Evolutionary conservation across 2,113 vertebrate species (phyloP), one percentile per base, ranked within the genome.

Genomic region (Recurvirostra avosetta): DNA sequence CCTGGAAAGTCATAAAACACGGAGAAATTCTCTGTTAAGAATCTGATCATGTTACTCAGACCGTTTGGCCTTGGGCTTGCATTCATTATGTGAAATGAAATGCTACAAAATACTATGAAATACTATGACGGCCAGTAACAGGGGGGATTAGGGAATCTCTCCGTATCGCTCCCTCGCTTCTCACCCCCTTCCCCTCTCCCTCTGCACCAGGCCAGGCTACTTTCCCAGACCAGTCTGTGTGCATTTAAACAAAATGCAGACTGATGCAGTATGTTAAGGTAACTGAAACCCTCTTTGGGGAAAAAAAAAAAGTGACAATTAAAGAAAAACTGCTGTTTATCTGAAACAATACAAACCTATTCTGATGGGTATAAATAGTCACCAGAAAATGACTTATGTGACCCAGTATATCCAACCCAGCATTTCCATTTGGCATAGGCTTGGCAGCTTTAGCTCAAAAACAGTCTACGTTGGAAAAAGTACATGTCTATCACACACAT

Each of bases 1-100:
- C 84, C 79, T 61, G 23, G 55, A 79, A 93, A 87, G 95, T 82
- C 85, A 83, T 88, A 95, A 98, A 97, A 94, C 30, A 55, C 52
- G 55, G 61, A 79, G 55, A 88, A 87, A 81, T 76, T 76, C 59
- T 92, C 86, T 78, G 59, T 75, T 79, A 58, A 88, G 77, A 30
- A 93, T 66, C 74, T 32, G 78, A 86, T 88, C 80, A 4, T 88
- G 27, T 88, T 70, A 53, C 75, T 86, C 79, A 72, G 81, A 59
- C 34, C 22, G 9, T 85, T 94, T 92, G 53, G 73, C 78, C 85
- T 90, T 36, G 30, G 79, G 85, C 61, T 79, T 58, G 40, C 45
- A 62, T 81, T 92, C 94, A 80, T 94, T 88, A n/a, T 25, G 82
- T 68, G 94, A 88, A 95, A 72, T 34, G 15, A 84, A 91, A 82